These are phyloP conservation scores for Dicranocentrus wangi DNA, from an alignment of 2,888 invertebrate genomes.

Conservation along the genomic window DNA sequence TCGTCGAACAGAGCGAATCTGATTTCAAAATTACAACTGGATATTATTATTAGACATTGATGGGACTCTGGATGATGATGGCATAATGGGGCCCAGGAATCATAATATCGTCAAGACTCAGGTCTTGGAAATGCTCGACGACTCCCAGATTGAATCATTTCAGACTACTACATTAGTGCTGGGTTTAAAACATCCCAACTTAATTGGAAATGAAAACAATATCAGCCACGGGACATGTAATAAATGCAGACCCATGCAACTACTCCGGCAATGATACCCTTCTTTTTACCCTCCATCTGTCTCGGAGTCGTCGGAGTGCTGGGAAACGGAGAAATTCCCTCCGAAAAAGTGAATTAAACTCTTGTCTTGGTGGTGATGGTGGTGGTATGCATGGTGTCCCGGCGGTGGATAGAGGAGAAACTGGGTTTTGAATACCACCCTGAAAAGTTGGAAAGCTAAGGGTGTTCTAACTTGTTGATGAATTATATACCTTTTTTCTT, in stretches of 20 bases:
- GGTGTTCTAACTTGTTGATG: too few species aligned
- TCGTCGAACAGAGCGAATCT: neutral
- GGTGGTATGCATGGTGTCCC: too few species aligned
- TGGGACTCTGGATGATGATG: neutral
- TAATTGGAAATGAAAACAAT: slow-evolving; percentile 71
- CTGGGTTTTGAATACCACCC: too few species aligned
- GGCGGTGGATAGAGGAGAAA: too few species aligned
- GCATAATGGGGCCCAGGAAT: neutral
- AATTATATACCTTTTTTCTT: too few species aligned
- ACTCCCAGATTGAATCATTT: slow-evolving; percentile 26
- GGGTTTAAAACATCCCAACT: slow-evolving; percentile 59
- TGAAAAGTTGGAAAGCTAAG: too few species aligned
- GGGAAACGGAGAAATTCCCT: neutral
- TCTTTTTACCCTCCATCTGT: neutral
- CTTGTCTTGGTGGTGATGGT: too few species aligned
- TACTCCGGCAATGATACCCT: too few species aligned
- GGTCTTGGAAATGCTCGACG: too few species aligned
- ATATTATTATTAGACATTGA: slow-evolving; percentile 1
- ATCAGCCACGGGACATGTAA: slow-evolving; percentile 38
- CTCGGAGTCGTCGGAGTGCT: neutral
- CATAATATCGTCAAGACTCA: slow-evolving; percentile 9
- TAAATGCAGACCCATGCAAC: slow-evolving; percentile 17
- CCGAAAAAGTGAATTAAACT: too few species aligned
- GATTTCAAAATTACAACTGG: slow-evolving; percentile 19
- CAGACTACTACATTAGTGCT: slow-evolving; percentile 14